Evolutionary conservation across 2,797 vertebrate species (phyloP).

Genomic region (Melanotaenia boesemani): DNA sequence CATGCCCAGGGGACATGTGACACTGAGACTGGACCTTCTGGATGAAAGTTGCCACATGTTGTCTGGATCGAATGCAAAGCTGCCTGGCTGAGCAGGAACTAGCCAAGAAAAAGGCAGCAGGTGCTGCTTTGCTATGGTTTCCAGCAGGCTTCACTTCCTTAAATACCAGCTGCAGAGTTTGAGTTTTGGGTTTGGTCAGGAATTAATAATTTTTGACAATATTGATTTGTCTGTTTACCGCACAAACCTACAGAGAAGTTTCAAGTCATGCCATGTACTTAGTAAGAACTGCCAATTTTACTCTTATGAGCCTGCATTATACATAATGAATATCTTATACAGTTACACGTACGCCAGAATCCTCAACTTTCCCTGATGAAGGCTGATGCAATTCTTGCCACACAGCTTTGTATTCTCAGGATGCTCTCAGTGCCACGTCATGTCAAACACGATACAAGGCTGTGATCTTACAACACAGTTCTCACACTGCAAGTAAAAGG

Average conservation of each 20-base stretch:
- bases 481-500: slow-evolving; percentile 56
- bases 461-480: slow-evolving; percentile 54
- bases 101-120: slow-evolving; percentile 29
- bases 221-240: slow-evolving; percentile 17
- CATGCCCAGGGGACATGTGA: slow-evolving; percentile 40
- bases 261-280: not conserved
- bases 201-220: slow-evolving; percentile 23
- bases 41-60: slow-evolving; percentile 67
- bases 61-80: slow-evolving; percentile 48
- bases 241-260: slow-evolving; percentile 9
- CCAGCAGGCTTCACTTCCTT: slow-evolving; percentile 16
- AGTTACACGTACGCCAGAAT: slow-evolving; percentile 5
- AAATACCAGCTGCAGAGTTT: slow-evolving; percentile 30
- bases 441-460: slow-evolving; percentile 45
- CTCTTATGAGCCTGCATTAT: not conserved
- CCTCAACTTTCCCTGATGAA: slow-evolving; percentile 30
- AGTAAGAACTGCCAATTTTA: slow-evolving; percentile 6
- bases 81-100: slow-evolving; percentile 4
- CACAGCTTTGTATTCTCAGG: slow-evolving; percentile 43
- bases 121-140: slow-evolving; percentile 37
- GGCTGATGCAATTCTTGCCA: slow-evolving; percentile 41
- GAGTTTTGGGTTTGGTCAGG: slow-evolving; percentile 27
- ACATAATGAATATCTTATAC: slow-evolving; percentile 10
- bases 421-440: slow-evolving; percentile 65
- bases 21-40: slow-evolving; percentile 58